phyloP scores from a whole-genome alignment of 1,140 invertebrate species.

The Hypsibius dujardini region DNA sequence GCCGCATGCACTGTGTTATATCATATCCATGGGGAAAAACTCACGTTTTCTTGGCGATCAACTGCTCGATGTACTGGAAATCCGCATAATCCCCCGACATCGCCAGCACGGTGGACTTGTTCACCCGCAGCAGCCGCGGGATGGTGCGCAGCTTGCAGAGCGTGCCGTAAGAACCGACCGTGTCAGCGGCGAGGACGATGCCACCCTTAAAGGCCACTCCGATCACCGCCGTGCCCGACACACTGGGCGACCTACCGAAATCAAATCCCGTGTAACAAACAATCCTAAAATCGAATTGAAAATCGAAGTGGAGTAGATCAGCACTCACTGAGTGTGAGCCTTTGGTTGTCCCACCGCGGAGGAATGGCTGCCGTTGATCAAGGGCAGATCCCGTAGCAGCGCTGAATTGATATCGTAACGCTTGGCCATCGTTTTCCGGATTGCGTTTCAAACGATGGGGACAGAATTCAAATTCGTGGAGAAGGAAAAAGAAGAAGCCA shows the following conservation, averaged over 20 bases:
- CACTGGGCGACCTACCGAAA: conserved; percentile 58
- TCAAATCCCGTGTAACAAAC: too few species aligned
- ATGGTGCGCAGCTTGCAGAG: conserved; percentile 66
- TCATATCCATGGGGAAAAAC: conserved; percentile 27
- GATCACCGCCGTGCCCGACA: conserved; percentile 74
- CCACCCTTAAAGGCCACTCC: conserved; percentile 70
- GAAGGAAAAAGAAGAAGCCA: too few species aligned
- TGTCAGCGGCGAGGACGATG: conserved; percentile 74
- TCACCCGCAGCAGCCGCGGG: conserved; percentile 64
- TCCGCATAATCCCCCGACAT: conserved; percentile 85
- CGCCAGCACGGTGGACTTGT: conserved; percentile 68
- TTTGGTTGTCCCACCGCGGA: too few species aligned
- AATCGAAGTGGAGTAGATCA: too few species aligned
- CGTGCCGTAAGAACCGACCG: conserved; percentile 74
- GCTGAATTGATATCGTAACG: conserved; percentile 10
- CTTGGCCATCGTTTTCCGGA: too few species aligned
- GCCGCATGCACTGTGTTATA: too few species aligned
- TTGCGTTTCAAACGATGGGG: too few species aligned
- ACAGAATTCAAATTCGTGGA: too few species aligned
- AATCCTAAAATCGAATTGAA: too few species aligned
- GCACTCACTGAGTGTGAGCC: too few species aligned
- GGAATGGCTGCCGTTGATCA: neutral
- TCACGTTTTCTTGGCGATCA: conserved; percentile 57
- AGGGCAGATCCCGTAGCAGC: neutral
- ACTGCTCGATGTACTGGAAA: conserved; percentile 66